Conservation (phyloP, 2,113 vertebrate genomes). For the Chaetura pelagica region DNA sequence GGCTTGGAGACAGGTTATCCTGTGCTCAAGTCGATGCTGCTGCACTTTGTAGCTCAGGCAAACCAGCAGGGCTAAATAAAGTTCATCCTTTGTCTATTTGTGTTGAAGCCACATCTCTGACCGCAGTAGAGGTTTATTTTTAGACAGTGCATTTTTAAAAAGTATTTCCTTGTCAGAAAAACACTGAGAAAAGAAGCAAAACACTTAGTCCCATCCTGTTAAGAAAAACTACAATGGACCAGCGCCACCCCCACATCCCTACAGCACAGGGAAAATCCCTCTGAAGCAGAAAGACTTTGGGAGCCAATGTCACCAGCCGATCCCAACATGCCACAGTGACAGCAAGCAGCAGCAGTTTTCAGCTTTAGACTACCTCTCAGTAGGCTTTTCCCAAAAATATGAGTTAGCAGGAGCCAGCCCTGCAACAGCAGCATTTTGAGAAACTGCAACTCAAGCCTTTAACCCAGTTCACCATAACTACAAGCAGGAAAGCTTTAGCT, state of each 20-base stretch:
- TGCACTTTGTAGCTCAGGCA: not conserved
- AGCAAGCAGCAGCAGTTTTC: conserved; percentile 34
- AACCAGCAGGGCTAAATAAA: not conserved
- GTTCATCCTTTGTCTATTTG: not conserved
- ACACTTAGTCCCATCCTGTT: not conserved
- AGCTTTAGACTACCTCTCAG: conserved; percentile 23
- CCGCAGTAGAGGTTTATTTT: not conserved
- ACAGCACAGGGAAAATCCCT: conserved; percentile 35
- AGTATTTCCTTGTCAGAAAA: not conserved
- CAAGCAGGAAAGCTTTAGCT: not conserved
- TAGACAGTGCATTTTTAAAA: not conserved
- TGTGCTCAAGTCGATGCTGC: not conserved
- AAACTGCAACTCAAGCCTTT: not conserved
- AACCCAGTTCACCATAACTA: not conserved
- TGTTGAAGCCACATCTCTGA: not conserved
- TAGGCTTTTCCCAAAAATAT: not conserved
- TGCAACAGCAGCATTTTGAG: not conserved
- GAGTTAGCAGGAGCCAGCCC: not conserved
- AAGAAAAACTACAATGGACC: not conserved
- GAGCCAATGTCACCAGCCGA: conserved; percentile 10
- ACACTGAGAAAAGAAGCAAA: not conserved
- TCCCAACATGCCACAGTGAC: not conserved
- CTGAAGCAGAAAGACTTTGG: conserved; percentile 19
- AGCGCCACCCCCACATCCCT: conserved; percentile 31
- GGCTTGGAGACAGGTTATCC: not conserved